These are phyloP conservation scores for Endotricha flammealis DNA, from an alignment of 2,888 invertebrate species.

Conservation along the genomic window DNA sequence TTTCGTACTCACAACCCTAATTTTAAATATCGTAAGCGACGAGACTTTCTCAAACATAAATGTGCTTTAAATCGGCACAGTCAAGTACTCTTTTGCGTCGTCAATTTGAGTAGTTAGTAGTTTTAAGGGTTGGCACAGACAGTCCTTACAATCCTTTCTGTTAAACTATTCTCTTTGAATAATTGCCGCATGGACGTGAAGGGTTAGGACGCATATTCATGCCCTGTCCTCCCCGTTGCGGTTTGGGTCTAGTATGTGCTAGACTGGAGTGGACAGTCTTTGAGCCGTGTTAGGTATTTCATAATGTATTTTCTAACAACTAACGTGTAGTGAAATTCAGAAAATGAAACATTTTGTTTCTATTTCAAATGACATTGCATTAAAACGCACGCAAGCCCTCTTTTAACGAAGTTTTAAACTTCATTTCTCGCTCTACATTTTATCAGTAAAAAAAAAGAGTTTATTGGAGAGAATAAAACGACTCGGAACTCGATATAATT, in stretches of 20 bases:
- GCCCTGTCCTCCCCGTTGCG: constrained; percentile 65
- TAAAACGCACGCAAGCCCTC: too few relatives aligned
- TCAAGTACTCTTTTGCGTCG: too few relatives aligned
- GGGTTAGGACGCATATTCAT: constrained; percentile 73
- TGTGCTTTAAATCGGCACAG: too few relatives aligned
- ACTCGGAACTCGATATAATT: too few relatives aligned
- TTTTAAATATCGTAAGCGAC: background rate
- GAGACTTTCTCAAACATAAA: too few relatives aligned
- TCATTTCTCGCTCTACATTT: too few relatives aligned
- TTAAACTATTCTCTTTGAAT: constrained; percentile 79
- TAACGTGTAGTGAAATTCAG: too few relatives aligned
- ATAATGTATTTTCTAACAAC: background rate
- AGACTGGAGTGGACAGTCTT: constrained; percentile 40
- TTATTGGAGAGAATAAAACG: too few relatives aligned
- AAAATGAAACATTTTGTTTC: too few relatives aligned
- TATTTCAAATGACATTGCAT: too few relatives aligned
- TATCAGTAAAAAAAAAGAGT: too few relatives aligned
- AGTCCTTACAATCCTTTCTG: constrained; percentile 76
- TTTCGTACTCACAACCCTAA: constrained; percentile 33
- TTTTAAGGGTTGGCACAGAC: constrained; percentile 22
- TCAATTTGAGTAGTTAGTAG: constrained; percentile 17
- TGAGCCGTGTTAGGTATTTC: constrained; percentile 3
- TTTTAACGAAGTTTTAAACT: too few relatives aligned
- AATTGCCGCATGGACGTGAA: constrained; percentile 78
- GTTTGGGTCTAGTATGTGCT: constrained; percentile 41